phyloP scores from a whole-genome alignment of 2,888 invertebrate genomes.

The Heteropelma amictum region DNA sequence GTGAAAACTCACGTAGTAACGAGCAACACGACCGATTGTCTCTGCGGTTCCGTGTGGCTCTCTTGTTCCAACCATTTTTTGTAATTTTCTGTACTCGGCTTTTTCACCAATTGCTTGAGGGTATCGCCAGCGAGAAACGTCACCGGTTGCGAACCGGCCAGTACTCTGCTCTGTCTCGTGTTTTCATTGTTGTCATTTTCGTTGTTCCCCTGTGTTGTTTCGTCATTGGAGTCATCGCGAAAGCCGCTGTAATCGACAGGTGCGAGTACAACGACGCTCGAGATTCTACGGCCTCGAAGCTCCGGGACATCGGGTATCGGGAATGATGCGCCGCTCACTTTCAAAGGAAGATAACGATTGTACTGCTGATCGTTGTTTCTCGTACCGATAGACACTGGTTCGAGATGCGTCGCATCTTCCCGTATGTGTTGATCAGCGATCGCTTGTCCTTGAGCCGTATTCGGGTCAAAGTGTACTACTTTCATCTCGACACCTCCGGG shows the following conservation, averaged over 20 bases:
- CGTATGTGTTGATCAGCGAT: slow-evolving; percentile 86
- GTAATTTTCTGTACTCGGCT: slow-evolving; percentile 88
- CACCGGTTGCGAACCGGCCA: slow-evolving; percentile 83
- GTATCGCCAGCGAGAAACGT: slow-evolving; percentile 87
- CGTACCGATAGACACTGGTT: slow-evolving; percentile 83
- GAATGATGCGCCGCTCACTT: slow-evolving; percentile 91
- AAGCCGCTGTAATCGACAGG: slow-evolving; percentile 87
- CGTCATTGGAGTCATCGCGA: slow-evolving; percentile 64
- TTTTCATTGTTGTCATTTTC: slow-evolving; percentile 63
- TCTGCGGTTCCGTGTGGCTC: slow-evolving; percentile 85
- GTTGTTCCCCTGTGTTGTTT: slow-evolving; percentile 65
- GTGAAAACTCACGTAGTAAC: slow-evolving; percentile 86
- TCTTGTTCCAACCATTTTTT: slow-evolving; percentile 89
- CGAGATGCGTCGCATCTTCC: slow-evolving; percentile 85
- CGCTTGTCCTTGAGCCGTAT: slow-evolving; percentile 85
- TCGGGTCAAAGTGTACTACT: slow-evolving; percentile 89
- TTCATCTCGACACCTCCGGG: slow-evolving; percentile 88
- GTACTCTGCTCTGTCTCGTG: slow-evolving; percentile 77
- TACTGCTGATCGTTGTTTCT: slow-evolving; percentile 82
- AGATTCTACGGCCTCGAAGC: slow-evolving; percentile 86
- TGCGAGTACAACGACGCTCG: slow-evolving; percentile 91
- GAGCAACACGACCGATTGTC: slow-evolving; percentile 89
- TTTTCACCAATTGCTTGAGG: slow-evolving; percentile 86
- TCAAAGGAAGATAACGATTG: slow-evolving; percentile 90
- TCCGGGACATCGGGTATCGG: slow-evolving; percentile 90